Evolutionary conservation across 2,888 invertebrate species (phyloP).

Genomic region (Brachynemurus nebulosus): DNA sequence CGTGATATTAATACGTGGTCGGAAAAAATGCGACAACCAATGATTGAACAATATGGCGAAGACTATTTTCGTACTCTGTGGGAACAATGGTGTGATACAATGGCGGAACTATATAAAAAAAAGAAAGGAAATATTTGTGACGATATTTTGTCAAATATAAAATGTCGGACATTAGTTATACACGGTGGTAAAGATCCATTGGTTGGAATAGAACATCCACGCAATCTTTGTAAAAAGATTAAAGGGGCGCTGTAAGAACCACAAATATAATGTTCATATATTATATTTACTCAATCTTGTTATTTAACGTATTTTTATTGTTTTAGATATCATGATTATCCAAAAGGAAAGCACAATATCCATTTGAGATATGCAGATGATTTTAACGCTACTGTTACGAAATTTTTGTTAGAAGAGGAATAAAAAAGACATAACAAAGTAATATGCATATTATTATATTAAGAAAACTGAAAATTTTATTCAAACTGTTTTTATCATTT

Average conservation of each 20-base stretch:
- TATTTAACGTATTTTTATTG: conserved; percentile 10
- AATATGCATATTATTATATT: no score
- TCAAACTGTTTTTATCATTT: no score
- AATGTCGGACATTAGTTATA: conserved; percentile 64
- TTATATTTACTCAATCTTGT: not conserved
- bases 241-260: conserved; percentile 46
- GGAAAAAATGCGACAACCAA: conserved; percentile 55
- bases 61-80: conserved; percentile 53
- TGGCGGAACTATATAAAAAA: conserved; percentile 39
- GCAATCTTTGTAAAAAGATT: conserved; percentile 55
- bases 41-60: conserved; percentile 59
- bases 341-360: conserved; percentile 77
- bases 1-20: conserved; percentile 68
- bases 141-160: conserved; percentile 44
- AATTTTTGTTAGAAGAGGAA: no score
- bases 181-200: conserved; percentile 75
- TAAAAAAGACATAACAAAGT: no score
- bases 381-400: conserved; percentile 60
- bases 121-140: conserved; percentile 62
- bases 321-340: conserved; percentile 57
- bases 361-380: conserved; percentile 66
- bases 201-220: conserved; percentile 58
- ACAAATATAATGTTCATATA: no score
- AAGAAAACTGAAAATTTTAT: no score
- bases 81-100: conserved; percentile 58